Conservation (phyloP, 2,113 vertebrate species). For the Microtus richardsoni region DNA sequence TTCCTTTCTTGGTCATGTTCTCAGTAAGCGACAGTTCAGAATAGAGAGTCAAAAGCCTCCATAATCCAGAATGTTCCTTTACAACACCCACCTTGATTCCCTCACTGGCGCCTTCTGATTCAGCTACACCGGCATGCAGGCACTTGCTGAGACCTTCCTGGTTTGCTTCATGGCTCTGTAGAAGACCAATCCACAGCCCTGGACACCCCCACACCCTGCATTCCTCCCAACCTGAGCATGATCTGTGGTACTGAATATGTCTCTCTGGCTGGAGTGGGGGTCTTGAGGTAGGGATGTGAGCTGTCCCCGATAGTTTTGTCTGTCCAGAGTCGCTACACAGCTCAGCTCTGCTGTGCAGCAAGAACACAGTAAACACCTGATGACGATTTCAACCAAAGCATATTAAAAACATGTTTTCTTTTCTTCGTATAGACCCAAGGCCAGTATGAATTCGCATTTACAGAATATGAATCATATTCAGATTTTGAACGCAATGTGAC, state of each 20-base stretch:
- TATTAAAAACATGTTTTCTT: not conserved
- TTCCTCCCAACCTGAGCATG: not conserved
- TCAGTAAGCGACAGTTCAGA: not conserved
- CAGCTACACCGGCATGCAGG: too few relatives aligned
- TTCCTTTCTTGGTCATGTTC: not conserved
- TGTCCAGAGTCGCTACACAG: not conserved
- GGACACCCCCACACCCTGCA: not conserved
- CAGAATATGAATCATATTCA: constrained; percentile 89
- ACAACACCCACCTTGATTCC: too few relatives aligned
- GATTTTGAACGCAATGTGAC: constrained; percentile 85
- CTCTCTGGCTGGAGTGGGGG: not conserved
- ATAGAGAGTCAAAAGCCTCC: not conserved
- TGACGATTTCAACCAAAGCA: not conserved
- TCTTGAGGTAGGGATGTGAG: not conserved
- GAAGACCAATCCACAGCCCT: not conserved
- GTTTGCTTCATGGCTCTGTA: not conserved
- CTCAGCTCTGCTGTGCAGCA: accelerated
- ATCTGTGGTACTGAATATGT: accelerated
- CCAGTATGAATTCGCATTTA: constrained; percentile 90
- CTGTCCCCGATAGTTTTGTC: not conserved
- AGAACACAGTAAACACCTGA: not conserved
- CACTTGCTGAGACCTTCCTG: not conserved
- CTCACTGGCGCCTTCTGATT: not conserved
- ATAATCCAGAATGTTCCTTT: not conserved
- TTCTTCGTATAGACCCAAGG: constrained; percentile 91